Evolutionary conservation across 2,888 invertebrate genomes (phyloP).

Genomic region (Congeria kusceri): DNA sequence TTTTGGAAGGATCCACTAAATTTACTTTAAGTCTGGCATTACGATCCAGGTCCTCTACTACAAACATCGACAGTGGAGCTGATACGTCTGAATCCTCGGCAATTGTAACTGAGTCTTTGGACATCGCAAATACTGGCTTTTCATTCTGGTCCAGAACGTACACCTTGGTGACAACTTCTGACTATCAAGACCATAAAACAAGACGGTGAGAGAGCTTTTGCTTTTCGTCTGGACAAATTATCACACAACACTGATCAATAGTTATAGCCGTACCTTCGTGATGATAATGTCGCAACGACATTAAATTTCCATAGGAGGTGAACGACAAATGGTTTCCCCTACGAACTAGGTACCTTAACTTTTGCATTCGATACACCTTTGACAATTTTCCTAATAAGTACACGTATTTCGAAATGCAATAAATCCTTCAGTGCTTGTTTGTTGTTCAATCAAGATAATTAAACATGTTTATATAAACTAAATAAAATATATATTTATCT

Average conservation of each 20-base stretch:
- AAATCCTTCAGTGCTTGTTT: too few relatives aligned
- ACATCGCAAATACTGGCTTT: slow-evolving; percentile 52
- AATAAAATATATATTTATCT: background rate
- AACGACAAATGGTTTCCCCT: too few relatives aligned
- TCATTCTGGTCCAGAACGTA: slow-evolving; percentile 68
- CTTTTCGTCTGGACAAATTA: too few relatives aligned
- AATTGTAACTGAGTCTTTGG: slow-evolving; percentile 29
- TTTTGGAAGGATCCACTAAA: slow-evolving; percentile 31
- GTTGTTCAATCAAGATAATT: too few relatives aligned
- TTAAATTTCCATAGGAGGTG: too few relatives aligned
- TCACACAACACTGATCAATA: too few relatives aligned
- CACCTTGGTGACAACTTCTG: slow-evolving; percentile 46
- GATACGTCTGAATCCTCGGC: slow-evolving; percentile 54
- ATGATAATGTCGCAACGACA: too few relatives aligned
- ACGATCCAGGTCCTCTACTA: slow-evolving; percentile 63
- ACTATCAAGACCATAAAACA: slow-evolving; percentile 31
- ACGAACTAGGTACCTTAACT: too few relatives aligned
- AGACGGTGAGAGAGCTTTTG: too few relatives aligned
- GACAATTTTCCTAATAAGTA: background rate
- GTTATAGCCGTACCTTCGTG: too few relatives aligned
- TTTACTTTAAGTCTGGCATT: slow-evolving; percentile 48
- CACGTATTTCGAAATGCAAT: background rate
- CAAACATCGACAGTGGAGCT: slow-evolving; percentile 44
- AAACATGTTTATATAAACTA: background rate
- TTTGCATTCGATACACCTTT: too few relatives aligned